Conservation (phyloP, 2,888 invertebrate genomes). For the Protonemura montana region DNA sequence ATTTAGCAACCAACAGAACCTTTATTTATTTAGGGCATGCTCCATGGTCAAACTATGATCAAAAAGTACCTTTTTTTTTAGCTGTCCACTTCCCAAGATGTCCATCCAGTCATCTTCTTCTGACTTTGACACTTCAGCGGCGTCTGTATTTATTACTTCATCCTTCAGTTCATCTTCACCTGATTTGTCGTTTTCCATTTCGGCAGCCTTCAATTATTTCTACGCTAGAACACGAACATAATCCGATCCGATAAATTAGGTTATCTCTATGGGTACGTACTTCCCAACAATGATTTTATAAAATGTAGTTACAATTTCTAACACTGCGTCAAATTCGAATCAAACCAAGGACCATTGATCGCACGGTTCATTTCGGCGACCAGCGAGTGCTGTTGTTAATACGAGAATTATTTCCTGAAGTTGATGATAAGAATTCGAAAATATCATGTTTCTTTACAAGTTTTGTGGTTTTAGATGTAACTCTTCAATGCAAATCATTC, state of each 20-base stretch:
- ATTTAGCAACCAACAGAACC: no score
- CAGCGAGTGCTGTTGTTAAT: background rate
- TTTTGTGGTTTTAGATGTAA: background rate
- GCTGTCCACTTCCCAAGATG: constrained; percentile 79
- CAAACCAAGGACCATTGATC: background rate
- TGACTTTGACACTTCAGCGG: constrained; percentile 22
- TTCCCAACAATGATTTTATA: background rate
- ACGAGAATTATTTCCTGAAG: background rate
- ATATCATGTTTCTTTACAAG: background rate
- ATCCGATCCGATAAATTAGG: background rate
- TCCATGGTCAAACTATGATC: background rate
- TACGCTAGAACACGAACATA: background rate
- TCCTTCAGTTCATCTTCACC: background rate
- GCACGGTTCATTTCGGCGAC: background rate
- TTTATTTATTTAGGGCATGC: no score
- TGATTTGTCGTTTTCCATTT: background rate
- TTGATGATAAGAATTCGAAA: background rate
- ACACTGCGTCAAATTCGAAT: background rate
- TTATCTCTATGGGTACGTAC: background rate
- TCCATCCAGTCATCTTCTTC: constrained; percentile 72
- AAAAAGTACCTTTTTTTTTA: constrained; percentile 64
- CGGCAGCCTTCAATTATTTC: background rate
- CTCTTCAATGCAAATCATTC: background rate
- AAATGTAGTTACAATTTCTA: background rate
- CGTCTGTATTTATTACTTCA: constrained; percentile 9